These are phyloP conservation scores for Hiodon tergisus DNA, from an alignment of 2,113 vertebrate species.

Conservation along the genomic window DNA sequence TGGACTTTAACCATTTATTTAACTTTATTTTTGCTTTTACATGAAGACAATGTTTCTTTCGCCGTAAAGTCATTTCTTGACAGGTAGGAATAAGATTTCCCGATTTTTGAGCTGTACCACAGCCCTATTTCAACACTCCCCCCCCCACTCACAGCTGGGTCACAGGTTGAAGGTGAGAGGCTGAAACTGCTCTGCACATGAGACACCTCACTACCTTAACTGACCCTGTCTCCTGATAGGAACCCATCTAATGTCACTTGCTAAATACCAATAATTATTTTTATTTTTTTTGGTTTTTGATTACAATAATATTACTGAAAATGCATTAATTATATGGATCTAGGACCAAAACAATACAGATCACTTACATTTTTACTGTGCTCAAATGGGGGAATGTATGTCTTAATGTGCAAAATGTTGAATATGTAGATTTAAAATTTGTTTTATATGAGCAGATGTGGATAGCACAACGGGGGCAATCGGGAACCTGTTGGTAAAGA, in stretches of 20 bases:
- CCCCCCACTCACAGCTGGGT: too few species aligned
- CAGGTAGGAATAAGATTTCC: neutral
- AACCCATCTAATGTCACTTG: neutral
- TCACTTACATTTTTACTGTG: constrained; percentile 33
- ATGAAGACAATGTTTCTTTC: too few species aligned
- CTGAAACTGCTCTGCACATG: too few species aligned
- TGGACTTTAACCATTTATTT: constrained; percentile 25
- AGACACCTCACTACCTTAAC: neutral
- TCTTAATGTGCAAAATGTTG: constrained; percentile 36
- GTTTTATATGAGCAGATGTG: constrained; percentile 39
- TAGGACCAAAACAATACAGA: constrained; percentile 21
- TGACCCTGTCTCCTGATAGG: neutral
- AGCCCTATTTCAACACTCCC: neutral
- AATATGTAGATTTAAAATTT: constrained; percentile 35
- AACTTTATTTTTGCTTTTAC: constrained; percentile 19
- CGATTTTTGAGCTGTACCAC: neutral
- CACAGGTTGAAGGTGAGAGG: too few species aligned
- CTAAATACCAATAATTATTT: constrained; percentile 2
- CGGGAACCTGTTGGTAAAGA: neutral
- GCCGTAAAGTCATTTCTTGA: constrained; percentile 29
- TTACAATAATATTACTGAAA: constrained; percentile 16
- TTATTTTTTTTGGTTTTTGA: neutral
- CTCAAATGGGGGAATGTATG: constrained; percentile 49
- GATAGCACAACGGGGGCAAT: constrained; percentile 15
- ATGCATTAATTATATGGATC: neutral